A percentile compares a stretch with the other conserved stretches of the same genome.
These are phyloP conservation scores for Metopia argyrocephala DNA, from an alignment of 2,888 invertebrate species.

Conservation along the genomic window DNA sequence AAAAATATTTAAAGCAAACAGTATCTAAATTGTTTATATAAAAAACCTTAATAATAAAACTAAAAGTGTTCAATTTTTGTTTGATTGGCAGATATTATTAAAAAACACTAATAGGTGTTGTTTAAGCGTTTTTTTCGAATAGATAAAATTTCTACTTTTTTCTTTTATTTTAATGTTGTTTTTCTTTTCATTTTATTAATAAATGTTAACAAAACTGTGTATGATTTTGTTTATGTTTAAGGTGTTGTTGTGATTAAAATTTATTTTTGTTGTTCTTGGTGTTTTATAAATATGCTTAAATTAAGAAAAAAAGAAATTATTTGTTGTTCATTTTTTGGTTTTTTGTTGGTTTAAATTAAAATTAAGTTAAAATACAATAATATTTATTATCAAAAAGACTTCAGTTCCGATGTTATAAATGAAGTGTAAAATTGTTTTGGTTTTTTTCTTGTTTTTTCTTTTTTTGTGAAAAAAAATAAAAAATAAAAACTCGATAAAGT, in stretches of 20 bases:
- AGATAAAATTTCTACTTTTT: too few species aligned
- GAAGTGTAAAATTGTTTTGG: slow-evolving; percentile 18
- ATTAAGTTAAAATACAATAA: slow-evolving; percentile 74
- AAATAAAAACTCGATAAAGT: slow-evolving; percentile 55
- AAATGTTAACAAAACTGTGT: slow-evolving; percentile 59
- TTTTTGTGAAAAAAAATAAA: too few species aligned
- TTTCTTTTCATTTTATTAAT: slow-evolving; percentile 33
- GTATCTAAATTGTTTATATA: slow-evolving; percentile 41
- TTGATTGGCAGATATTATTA: slow-evolving; percentile 5
- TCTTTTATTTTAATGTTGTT: slow-evolving; percentile 19
- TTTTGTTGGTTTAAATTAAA: slow-evolving; percentile 53
- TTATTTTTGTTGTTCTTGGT: slow-evolving; percentile 34
- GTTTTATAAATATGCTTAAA: slow-evolving; percentile 60
- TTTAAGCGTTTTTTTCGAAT: slow-evolving; percentile 8
- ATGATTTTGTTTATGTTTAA: slow-evolving; percentile 26
- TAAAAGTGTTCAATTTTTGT: slow-evolving; percentile 35
- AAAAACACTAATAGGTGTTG: neutral
- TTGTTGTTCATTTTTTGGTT: slow-evolving; percentile 73
- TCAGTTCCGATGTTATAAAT: slow-evolving; percentile 38
- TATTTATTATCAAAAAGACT: slow-evolving; percentile 33
- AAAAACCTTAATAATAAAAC: slow-evolving; percentile 57
- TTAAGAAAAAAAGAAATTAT: slow-evolving; percentile 68
- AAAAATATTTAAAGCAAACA: slow-evolving; percentile 24
- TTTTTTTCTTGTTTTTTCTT: slow-evolving; percentile 15
- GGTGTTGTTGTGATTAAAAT: slow-evolving; percentile 44